Conservation (phyloP, 2,888 invertebrate genomes). For the Zele albiditarsus region DNA sequence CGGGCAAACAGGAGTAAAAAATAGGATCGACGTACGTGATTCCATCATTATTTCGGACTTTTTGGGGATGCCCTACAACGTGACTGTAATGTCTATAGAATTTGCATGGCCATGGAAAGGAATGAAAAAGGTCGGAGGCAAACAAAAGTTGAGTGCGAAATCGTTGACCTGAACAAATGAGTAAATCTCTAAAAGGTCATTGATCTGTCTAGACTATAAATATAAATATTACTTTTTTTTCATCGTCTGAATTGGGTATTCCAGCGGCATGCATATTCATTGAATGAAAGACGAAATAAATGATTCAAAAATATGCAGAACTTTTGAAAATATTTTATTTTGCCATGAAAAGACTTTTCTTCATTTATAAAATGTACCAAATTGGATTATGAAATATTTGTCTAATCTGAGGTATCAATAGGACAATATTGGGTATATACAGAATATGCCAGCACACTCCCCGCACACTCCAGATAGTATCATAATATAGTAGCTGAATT, state of each 20-base stretch:
- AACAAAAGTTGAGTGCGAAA: slow-evolving; percentile 1
- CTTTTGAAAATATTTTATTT: not conserved
- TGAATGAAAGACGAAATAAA: not conserved
- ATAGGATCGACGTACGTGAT: not conserved
- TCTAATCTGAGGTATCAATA: not conserved
- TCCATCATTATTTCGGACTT: slow-evolving; percentile 1
- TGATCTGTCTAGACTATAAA: slow-evolving; percentile 16
- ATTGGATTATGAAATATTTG: not conserved
- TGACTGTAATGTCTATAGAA: not conserved
- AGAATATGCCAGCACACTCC: not conserved
- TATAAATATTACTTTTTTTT: not conserved
- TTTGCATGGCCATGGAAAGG: not conserved
- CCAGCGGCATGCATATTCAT: not conserved
- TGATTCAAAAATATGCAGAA: not conserved
- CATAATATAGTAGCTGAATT: not conserved
- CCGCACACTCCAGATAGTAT: not conserved
- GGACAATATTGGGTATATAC: not conserved
- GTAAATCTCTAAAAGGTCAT: not conserved
- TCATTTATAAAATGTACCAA: not conserved
- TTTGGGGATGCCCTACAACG: not conserved
- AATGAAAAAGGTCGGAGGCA: not conserved
- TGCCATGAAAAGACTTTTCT: not conserved
- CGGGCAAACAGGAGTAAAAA: not conserved
- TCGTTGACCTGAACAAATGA: slow-evolving; percentile 3
- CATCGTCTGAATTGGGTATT: not conserved